These are phyloP conservation scores for Argyresthia albistria DNA, from an alignment of 2,888 invertebrate genomes.

Conservation along the genomic window DNA sequence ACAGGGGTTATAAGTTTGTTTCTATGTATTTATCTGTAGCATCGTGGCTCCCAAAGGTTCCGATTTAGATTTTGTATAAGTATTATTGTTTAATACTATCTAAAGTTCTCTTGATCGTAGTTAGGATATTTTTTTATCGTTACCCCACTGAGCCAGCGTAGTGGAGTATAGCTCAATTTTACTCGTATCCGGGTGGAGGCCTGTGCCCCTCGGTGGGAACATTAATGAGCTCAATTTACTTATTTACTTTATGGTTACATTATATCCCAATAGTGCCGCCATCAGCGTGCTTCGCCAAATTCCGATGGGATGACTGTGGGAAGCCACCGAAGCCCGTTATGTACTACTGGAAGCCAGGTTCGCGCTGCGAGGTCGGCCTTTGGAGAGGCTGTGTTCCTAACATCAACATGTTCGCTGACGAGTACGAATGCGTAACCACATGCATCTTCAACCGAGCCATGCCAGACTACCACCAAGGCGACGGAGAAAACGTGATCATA, in stretches of 20 bases:
- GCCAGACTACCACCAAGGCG: background rate
- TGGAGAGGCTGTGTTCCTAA: constrained; percentile 58
- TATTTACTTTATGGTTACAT: background rate
- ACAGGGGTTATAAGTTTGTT: too few species aligned
- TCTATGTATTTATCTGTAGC: too few species aligned
- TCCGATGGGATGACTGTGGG: constrained; percentile 53
- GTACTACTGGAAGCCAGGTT: constrained; percentile 54
- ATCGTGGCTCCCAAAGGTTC: too few species aligned
- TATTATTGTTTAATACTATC: too few species aligned
- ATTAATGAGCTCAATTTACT: background rate
- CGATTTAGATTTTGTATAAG: too few species aligned
- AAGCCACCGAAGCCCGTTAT: constrained; percentile 33
- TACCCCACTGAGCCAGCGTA: too few species aligned
- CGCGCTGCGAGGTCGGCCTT: constrained; percentile 51
- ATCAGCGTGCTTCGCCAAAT: constrained; percentile 35
- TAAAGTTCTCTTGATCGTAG: too few species aligned
- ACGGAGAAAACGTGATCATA: background rate
- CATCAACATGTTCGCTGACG: constrained; percentile 50
- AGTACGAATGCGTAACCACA: constrained; percentile 49
- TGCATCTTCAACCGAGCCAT: constrained; percentile 35
- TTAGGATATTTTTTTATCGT: too few species aligned
- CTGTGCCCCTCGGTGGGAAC: too few species aligned
- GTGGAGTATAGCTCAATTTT: too few species aligned
- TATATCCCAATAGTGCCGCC: constrained; percentile 32
- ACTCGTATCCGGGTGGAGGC: too few species aligned